Evolutionary conservation across 2,797 vertebrate genomes (phyloP).

Genomic region (Acanthurus leucopareius): DNA sequence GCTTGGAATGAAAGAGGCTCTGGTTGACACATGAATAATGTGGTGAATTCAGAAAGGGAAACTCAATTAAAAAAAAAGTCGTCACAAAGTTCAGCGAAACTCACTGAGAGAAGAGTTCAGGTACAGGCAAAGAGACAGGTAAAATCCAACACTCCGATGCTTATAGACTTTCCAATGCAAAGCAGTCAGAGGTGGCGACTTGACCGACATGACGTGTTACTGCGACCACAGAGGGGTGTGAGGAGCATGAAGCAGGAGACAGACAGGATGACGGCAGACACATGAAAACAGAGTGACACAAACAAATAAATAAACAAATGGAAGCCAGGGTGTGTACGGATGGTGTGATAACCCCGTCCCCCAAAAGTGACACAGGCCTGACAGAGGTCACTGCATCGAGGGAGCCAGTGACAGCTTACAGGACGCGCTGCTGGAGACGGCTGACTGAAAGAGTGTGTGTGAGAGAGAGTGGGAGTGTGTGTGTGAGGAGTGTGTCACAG

Average conservation of each 20-base stretch:
- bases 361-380: slow-evolving; percentile 72
- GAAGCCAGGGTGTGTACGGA: slow-evolving; percentile 51
- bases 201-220: slow-evolving; percentile 36
- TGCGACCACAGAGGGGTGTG: slow-evolving; percentile 38
- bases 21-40: neutral
- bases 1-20: slow-evolving; percentile 15
- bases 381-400: slow-evolving; percentile 75
- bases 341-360: slow-evolving; percentile 35
- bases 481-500: slow-evolving; percentile 41
- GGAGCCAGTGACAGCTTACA: slow-evolving; percentile 76
- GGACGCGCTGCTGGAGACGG: slow-evolving; percentile 34
- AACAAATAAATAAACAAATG: slow-evolving; percentile 73
- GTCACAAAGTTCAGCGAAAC: slow-evolving; percentile 47
- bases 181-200: slow-evolving; percentile 42
- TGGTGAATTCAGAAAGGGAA: slow-evolving; percentile 1
- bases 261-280: slow-evolving; percentile 59
- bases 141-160: slow-evolving; percentile 37
- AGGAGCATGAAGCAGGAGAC: slow-evolving; percentile 27
- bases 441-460: slow-evolving; percentile 12
- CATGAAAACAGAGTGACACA: slow-evolving; percentile 43
- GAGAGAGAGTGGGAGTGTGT: slow-evolving; percentile 26
- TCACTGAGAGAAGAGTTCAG: slow-evolving; percentile 16
- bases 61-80: slow-evolving; percentile 20
- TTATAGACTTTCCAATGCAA: slow-evolving; percentile 34
- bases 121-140: slow-evolving; percentile 35